These are phyloP conservation scores for Gobionotothen gibberifrons DNA, from an alignment of 2,797 vertebrate genomes.

Conservation along the genomic window DNA sequence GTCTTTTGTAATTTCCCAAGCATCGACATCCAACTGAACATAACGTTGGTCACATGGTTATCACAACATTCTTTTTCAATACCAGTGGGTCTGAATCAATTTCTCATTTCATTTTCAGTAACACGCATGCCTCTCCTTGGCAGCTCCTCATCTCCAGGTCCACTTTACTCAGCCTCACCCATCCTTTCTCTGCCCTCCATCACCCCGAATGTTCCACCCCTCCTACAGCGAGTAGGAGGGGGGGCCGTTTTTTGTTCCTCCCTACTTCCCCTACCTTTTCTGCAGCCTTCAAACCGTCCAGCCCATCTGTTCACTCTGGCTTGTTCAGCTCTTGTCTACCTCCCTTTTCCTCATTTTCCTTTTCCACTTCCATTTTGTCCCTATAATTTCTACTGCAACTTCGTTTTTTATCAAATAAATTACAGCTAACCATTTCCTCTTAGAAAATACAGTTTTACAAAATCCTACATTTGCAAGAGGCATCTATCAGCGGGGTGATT, in stretches of 20 bases:
- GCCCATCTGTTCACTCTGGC: constrained; percentile 62
- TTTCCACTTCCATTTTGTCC: constrained; percentile 30
- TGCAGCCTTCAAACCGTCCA: constrained; percentile 43
- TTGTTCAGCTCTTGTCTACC: constrained; percentile 31
- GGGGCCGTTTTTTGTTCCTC: constrained; percentile 39
- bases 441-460: not conserved
- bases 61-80: constrained; percentile 33
- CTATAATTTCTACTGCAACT: constrained; percentile 12
- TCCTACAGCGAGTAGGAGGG: not conserved
- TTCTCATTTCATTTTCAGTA: constrained; percentile 13
- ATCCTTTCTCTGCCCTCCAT: constrained; percentile 3
- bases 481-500: constrained; percentile 15
- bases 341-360: constrained; percentile 7
- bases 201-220: constrained; percentile 10
- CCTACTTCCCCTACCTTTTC: constrained; percentile 42
- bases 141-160: constrained; percentile 9
- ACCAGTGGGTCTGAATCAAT: constrained; percentile 11
- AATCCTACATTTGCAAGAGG: constrained; percentile 1
- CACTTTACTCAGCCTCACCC: constrained; percentile 4
- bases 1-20: constrained; percentile 37
- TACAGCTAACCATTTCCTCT: constrained; percentile 33
- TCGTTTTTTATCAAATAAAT: constrained; percentile 36
- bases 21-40: constrained; percentile 24
- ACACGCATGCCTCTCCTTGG: constrained; percentile 1
- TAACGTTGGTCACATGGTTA: constrained; percentile 26